Evolutionary conservation across 2,888 invertebrate genomes (phyloP).

Genomic region (Hylaea fasciaria): DNA sequence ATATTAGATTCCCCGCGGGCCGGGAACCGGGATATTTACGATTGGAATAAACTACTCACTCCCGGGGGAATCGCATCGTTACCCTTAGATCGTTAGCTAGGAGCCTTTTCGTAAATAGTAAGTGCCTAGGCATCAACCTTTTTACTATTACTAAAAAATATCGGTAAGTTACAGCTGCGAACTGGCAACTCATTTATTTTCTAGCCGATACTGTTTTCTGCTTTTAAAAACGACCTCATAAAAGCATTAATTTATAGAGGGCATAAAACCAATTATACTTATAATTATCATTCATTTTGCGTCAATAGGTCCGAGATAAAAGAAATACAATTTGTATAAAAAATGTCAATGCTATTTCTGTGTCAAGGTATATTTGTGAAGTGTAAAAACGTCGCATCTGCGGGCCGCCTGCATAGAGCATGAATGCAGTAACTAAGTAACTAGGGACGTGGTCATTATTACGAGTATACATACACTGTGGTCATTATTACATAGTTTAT

Average conservation of each 20-base stretch:
- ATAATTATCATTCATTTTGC: neutral
- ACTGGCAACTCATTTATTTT: no score
- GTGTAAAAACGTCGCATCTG: constrained; percentile 10
- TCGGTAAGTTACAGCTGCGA: no score
- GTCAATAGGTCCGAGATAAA: neutral
- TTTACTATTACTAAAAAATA: neutral
- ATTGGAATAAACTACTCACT: constrained; percentile 28
- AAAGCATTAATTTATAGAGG: no score
- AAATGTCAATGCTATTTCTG: constrained; percentile 15
- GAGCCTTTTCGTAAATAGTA: neutral
- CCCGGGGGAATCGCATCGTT: constrained; percentile 11
- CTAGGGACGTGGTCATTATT: no score
- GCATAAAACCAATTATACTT: no score
- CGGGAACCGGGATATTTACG: constrained; percentile 26
- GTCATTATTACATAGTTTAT: no score
- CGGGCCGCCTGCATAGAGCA: constrained; percentile 4
- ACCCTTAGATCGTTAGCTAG: constrained; percentile 21
- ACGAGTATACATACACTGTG: no score
- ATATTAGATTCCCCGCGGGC: constrained; percentile 20
- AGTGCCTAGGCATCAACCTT: neutral
- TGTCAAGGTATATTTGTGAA: constrained; percentile 13
- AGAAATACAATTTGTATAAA: neutral
- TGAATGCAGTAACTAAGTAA: neutral
- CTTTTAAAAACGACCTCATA: no score
- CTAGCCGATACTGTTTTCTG: no score